phyloP scores from a whole-genome alignment of 2,888 invertebrate species.

The Chymomyza amoena region DNA sequence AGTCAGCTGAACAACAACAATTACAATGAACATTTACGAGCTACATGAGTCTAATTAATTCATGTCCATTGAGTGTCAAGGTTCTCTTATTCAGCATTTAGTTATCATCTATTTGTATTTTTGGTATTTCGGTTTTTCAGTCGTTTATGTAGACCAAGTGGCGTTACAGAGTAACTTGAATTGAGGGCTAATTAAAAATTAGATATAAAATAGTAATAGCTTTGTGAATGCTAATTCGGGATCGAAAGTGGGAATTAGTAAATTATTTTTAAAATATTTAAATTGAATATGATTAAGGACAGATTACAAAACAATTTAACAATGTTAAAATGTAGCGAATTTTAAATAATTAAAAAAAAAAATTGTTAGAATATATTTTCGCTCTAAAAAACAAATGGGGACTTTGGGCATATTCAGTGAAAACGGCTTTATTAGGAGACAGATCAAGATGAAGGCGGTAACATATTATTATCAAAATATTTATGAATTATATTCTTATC shows the following conservation, averaged over 20 bases:
- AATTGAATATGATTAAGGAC: too few relatives aligned
- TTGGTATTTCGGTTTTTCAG: background rate
- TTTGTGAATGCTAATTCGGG: background rate
- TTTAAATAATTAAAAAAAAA: too few relatives aligned
- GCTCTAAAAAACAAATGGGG: too few relatives aligned
- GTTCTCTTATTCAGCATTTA: background rate
- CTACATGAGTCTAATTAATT: conserved; percentile 61
- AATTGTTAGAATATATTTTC: too few relatives aligned
- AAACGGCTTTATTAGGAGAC: too few relatives aligned
- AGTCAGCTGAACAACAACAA: conserved; percentile 23
- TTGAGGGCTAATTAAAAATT: background rate
- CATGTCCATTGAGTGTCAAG: conserved; percentile 46
- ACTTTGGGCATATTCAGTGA: too few relatives aligned
- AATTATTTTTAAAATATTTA: too few relatives aligned
- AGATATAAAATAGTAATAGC: background rate
- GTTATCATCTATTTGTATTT: background rate
- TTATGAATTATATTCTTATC: too few relatives aligned
- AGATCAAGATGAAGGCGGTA: too few relatives aligned
- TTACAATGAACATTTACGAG: conserved; percentile 45
- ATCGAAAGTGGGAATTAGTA: background rate
- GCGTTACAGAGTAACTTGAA: conserved; percentile 28
- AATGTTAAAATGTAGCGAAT: too few relatives aligned
- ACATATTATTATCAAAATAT: too few relatives aligned
- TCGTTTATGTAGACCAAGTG: background rate
- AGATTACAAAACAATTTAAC: too few relatives aligned